Base-by-base conservation (phyloP, 92 coral and sea anemone species). In the Epizoanthus scotinus region DNA sequence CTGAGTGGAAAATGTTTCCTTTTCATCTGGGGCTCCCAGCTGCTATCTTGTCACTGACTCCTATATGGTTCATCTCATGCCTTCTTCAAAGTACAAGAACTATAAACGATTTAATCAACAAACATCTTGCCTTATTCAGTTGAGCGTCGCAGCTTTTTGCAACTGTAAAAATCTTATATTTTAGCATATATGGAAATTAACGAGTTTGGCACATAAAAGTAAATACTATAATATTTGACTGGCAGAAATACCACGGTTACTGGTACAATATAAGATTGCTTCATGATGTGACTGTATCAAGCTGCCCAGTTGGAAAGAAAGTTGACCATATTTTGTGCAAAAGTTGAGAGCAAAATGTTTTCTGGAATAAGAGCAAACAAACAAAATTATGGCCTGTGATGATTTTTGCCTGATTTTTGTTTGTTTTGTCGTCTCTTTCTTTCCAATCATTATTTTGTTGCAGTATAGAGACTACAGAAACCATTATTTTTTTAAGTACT, bases 21-120 rank as follows among this genome's bases (percentile, higher is more conserved):
- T 36, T 58, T 36, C 81, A 75, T 31, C 68, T 55, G 22, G 12
- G 91, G 85, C 79, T 88, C 77, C 73, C 24, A 63, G 73, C 83
- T 79, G 73, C 91, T 63, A 63, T 78, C 82, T 73, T 52, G 70
- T 85, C 91, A 70, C 71, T 66, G 53, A 13, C 78, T 84, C 79
- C 70, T 78, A 87, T 78, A 87, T 78, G 91, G 91, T 88, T 88
- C 89, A 88, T 88, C 91, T 88, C 91, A 88, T 88, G 65, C 89
- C 91, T 84, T 78, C 88, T 61, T 83, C 80, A 63, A 67, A 75
- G 81, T 75, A 75, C 81, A 84, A 87, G 88, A 78, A 78, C 77
- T 58, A 86, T 42, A 31, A 52, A 63, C 47, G 25, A 62, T 26
- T 83, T 78, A 84, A 77, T 86, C 70, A 87, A 69, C 82, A 70